Evolutionary conservation across 2,797 vertebrate genomes (phyloP), one percentile per base, ranked within the genome.

Genomic region (Intellagama lesueurii): DNA sequence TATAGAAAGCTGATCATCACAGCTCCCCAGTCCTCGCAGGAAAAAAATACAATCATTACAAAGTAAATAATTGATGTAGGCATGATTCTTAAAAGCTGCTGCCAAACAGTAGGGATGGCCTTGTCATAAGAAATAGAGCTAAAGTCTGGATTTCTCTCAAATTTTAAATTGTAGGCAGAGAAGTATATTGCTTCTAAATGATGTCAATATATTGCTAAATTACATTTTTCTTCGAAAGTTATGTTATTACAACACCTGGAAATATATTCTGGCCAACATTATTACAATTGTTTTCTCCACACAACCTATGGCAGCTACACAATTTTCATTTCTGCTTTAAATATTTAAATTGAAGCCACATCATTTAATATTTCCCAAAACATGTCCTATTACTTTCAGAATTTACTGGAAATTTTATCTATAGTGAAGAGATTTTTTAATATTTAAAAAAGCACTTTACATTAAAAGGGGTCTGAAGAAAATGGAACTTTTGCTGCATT

Each of bases 341-440:
- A 94, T 94, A 95, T 93, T 93, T 94, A 93, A 95, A 92, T 94
- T 6, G 72, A 89, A 87, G 78, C 85, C 75, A 94, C 94, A 92
- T 7, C 73, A 75, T 32, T 88, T 79, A 86, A 91, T 49, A 94
- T 83, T 94, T 93, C 89, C 47, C 12, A 89, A 86, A 83, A 40
- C 83, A 11, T 85, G 69, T 40, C 40, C 40, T 40, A 91, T 87
- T 86, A 7, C 14, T 83, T 64, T 88, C 44, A 24, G 26, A 19
- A 32, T n/a, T 83, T 0, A 0, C 68, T 78, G 49, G 28, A 85
- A 94, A 83, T 0, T 3, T 52, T 26, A 28, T 87, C 40, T 89
- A 4, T 47, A 40, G 40, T 40, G 40, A 40, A 40, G 40, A 40
- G 40, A 40, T 40, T 40, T 40, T 40, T 40, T 40, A 2, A 40